phyloP scores from a whole-genome alignment of 2,888 invertebrate species.

The Oscheius sp. region DNA sequence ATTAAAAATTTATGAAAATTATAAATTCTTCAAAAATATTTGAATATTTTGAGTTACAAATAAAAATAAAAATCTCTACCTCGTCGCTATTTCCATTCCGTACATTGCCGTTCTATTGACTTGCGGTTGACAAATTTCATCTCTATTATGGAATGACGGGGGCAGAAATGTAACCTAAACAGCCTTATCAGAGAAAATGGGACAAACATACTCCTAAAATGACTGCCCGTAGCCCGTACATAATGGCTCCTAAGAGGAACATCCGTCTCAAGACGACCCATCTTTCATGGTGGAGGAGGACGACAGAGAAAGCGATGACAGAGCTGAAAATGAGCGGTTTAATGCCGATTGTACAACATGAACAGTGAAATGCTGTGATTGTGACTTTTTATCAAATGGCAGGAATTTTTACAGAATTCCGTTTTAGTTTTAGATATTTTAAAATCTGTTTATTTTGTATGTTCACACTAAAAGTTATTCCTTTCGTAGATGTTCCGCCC shows the following conservation, averaged over 20 bases:
- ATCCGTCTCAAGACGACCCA: slow-evolving; percentile 66
- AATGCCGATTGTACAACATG: not conserved
- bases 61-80: too few relatives aligned
- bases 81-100: slow-evolving; percentile 63
- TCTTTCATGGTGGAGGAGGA: slow-evolving; percentile 64
- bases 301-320: slow-evolving; percentile 64
- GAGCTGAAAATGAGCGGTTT: slow-evolving; percentile 52
- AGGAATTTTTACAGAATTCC: not conserved
- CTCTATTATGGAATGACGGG: slow-evolving; percentile 67
- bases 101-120: slow-evolving; percentile 68
- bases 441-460: not conserved
- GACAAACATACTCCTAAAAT: slow-evolving; percentile 37
- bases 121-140: slow-evolving; percentile 68
- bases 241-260: slow-evolving; percentile 65
- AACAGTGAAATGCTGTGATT: not conserved
- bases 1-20: too few relatives aligned
- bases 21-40: too few relatives aligned
- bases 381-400: not conserved
- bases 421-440: not conserved
- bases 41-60: too few relatives aligned
- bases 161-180: slow-evolving; percentile 65
- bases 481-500: too few relatives aligned
- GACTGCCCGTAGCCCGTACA: slow-evolving; percentile 58
- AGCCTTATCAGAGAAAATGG: not conserved
- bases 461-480: too few relatives aligned